Conservation (phyloP, 1,140 invertebrate genomes). For the Plodia interpunctella region DNA sequence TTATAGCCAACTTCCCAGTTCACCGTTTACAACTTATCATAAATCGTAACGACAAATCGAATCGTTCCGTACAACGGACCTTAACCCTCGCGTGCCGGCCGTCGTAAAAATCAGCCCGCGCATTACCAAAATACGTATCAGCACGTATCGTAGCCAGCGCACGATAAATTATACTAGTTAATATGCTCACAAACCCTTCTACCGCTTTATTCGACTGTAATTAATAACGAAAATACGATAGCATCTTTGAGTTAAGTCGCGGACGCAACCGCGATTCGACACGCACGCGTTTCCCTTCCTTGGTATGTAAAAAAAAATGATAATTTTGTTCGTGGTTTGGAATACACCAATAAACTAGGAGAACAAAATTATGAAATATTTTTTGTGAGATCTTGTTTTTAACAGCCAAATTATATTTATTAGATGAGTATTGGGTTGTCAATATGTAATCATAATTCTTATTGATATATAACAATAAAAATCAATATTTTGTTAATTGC, state of each 20-base stretch:
- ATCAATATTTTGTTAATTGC: no score
- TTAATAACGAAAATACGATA: slow-evolving; percentile 46
- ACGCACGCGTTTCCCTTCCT: slow-evolving; percentile 26
- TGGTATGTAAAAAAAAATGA: slow-evolving; percentile 17
- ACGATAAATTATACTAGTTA: slow-evolving; percentile 40
- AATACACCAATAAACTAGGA: no score
- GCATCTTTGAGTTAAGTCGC: slow-evolving; percentile 29
- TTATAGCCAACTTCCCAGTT: no score
- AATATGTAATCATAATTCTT: no score
- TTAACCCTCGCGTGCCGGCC: slow-evolving; percentile 29
- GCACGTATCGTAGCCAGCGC: slow-evolving; percentile 31
- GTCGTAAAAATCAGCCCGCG: slow-evolving; percentile 35
- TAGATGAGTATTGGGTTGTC: no score
- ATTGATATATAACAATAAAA: no score
- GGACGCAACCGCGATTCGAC: slow-evolving; percentile 8
- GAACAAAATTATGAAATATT: no score
- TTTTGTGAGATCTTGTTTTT: no score
- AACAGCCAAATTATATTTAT: no score
- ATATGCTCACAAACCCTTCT: slow-evolving; percentile 41
- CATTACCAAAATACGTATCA: slow-evolving; percentile 40
- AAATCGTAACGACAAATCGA: background rate
- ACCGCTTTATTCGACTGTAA: slow-evolving; percentile 36
- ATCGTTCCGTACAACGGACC: background rate
- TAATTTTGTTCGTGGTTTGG: background rate
- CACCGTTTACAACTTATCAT: background rate